Percentiles rank a stretch among this genome's conserved stretches.
Conservation (phyloP, 2,797 vertebrate species). For the Sciurus carolinensis region DNA sequence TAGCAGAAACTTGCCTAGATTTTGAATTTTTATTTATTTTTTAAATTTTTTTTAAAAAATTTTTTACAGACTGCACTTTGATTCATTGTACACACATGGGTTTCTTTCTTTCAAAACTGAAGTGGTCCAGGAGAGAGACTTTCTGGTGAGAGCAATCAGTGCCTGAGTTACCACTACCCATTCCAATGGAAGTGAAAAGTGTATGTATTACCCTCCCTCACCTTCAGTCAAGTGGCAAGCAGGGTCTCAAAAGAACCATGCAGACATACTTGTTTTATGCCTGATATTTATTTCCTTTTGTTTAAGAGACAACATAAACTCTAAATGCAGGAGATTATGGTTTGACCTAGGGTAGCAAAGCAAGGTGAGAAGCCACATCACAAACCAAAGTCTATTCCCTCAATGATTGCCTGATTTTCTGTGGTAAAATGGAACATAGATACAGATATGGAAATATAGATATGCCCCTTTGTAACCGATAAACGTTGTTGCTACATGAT, state of each 20-base stretch:
- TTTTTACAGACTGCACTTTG: no score
- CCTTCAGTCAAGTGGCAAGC: neutral
- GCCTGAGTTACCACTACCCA: neutral
- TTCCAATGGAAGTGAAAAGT: no score
- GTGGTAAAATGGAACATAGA: neutral
- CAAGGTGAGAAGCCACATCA: neutral
- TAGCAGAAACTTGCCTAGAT: neutral
- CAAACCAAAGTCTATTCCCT: no score
- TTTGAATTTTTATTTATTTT: neutral
- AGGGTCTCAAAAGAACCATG: neutral
- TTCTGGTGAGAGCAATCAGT: neutral
- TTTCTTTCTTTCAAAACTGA: neutral
- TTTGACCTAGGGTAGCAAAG: neutral
- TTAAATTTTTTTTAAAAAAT: no score
- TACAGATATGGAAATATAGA: no score
- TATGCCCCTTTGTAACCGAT: neutral
- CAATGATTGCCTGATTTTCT: neutral
- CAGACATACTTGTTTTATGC: no score
- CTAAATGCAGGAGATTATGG: neutral
- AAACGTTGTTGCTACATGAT: neutral
- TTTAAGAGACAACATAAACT: neutral
- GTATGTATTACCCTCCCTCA: fast-evolving
- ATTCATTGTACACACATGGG: no score
- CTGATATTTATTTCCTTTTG: neutral
- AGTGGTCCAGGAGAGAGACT: neutral